Percentiles rank a stretch among this genome's conserved stretches.
Evolutionary conservation across 1,140 invertebrate genomes (phyloP).

Genomic region (Trichoplusia ni): DNA sequence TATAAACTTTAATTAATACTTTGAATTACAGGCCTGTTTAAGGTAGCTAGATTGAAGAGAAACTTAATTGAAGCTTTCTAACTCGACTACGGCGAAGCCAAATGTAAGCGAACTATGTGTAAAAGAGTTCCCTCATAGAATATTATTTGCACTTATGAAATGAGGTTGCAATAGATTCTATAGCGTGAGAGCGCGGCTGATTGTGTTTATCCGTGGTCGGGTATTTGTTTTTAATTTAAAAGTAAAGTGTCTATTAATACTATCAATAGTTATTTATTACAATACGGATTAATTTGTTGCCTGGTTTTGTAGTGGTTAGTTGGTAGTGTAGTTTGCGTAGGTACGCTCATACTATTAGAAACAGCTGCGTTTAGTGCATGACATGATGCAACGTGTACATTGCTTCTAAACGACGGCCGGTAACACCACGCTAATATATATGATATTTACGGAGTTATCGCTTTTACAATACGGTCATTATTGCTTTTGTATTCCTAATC

Average conservation of each 20-base stretch:
- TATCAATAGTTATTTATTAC: conserved; percentile 74
- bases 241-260: conserved; percentile 32
- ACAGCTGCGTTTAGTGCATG: conserved; percentile 67
- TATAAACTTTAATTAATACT: conserved; percentile 62
- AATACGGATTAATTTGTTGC: conserved; percentile 65
- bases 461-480: conserved; percentile 28
- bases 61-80: conserved; percentile 52
- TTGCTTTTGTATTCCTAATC: conserved; percentile 34
- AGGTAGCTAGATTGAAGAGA: conserved; percentile 73
- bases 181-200: not conserved
- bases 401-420: conserved; percentile 21
- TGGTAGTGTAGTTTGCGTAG: conserved; percentile 53
- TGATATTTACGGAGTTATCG: conserved; percentile 29
- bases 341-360: conserved; percentile 70
- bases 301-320: conserved; percentile 71
- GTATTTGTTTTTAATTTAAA: conserved; percentile 25
- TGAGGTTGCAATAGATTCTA: not conserved
- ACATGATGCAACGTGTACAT: conserved; percentile 41
- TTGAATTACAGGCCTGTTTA: conserved; percentile 64
- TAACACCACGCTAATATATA: conserved; percentile 29
- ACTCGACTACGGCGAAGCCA: conserved; percentile 17
- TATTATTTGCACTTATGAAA: not conserved
- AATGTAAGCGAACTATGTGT: not conserved
- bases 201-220: conserved; percentile 17
- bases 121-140: not conserved